Conservation (phyloP, 2,113 vertebrate genomes). For the Cacatua alba region DNA sequence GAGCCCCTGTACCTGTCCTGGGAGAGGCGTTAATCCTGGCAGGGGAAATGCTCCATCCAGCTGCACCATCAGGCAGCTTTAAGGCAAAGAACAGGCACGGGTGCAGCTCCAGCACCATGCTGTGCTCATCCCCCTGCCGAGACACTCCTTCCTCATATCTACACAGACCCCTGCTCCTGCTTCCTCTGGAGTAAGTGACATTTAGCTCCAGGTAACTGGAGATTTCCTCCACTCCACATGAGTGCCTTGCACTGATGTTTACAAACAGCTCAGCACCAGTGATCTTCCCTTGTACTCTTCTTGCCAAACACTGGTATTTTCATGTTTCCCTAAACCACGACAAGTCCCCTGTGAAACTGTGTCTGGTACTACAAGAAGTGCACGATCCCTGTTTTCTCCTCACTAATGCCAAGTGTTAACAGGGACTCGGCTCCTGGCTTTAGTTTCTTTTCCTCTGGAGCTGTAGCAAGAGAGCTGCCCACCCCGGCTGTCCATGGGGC, state of each 20-base stretch:
- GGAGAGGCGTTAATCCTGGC: neutral
- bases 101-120: neutral
- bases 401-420: neutral
- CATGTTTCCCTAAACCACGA: neutral
- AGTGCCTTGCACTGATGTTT: neutral
- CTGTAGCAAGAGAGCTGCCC: neutral
- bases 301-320: neutral
- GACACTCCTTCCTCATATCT: fast-evolving
- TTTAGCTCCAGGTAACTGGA: neutral
- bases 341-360: neutral
- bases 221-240: fast-evolving
- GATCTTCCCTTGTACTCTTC: neutral
- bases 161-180: neutral
- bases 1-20: neutral
- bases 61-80: neutral
- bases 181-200: neutral
- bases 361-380: neutral
- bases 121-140: neutral
- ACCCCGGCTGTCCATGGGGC: neutral
- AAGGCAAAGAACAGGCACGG: neutral
- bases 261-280: fast-evolving
- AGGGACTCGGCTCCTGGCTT: neutral
- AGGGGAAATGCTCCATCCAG: neutral
- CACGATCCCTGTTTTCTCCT: neutral
- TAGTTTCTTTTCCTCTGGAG: neutral